Base-by-base conservation (phyloP, 2,113 vertebrate genomes). In the Eudyptes chrysolophus region DNA sequence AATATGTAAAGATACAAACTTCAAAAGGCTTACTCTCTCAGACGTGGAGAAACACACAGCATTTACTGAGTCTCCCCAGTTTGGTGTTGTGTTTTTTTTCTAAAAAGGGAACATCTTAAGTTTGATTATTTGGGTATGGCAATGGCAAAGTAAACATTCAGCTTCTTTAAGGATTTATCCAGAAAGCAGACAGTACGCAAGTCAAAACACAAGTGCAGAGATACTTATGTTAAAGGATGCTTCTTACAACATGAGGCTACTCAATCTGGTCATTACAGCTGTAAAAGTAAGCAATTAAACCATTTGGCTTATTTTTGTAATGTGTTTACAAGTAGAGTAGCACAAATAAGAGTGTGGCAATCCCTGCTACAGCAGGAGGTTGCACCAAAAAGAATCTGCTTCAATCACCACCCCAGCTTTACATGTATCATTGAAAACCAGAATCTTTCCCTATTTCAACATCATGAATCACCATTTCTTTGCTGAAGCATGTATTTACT, bases 381-480 rank as follows among this genome's bases (percentile, higher is more conserved):
- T 20, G 16, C 20, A 7, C 15, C 57, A 46, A 8, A 21, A 54
- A 3, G 24, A 27, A 26, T 30, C 22, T 15, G 25, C 13, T 34
- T 13, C 58, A 4, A 1, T 29, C 42, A 5, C 58, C 16, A 30
- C 32, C 40, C 29, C 71, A 32, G 49, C 22, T 54, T 66, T 11
- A 12, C 1, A 0, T 5, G 7, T 38, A 5, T 1, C 26, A 10
- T 1, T 7, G 21, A 21, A 12, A 27, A 13, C 22, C 34, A 2
- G 62, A 36, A 48, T 46, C 58, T 16, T 62, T 25, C 60, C 25
- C 10, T 2, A 1, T 10, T 17, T 12, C n/a, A 20, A 4, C 30
- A 3, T 3, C 18, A 8, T 1, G 1, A 29, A 25, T 7, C 27
- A 7, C 8, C 4, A 5, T 6, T 19, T 38, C 44, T 19, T 27